Evolutionary conservation across 92 coral and sea anemone genomes (phyloP).

Genomic region (Desmophyllum pertusum): DNA sequence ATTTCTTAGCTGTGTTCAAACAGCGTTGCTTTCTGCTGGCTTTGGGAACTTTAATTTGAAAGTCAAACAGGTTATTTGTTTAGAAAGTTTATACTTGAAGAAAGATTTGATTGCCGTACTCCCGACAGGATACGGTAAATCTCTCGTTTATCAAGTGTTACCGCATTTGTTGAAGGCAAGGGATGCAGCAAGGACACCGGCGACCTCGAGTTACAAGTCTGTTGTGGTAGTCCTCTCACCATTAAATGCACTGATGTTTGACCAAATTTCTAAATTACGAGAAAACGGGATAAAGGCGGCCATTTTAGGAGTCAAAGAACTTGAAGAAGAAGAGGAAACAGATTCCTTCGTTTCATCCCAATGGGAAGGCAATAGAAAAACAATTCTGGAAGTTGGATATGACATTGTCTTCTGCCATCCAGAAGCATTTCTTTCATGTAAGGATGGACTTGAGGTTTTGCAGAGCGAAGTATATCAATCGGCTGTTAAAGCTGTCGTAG

Average conservation of each 20-base stretch:
- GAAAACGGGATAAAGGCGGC: constrained; percentile 29
- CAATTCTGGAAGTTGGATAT: constrained; percentile 16
- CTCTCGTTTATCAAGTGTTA: not conserved
- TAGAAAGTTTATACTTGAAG: not conserved
- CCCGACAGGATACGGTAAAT: not conserved
- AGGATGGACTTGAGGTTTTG: constrained; percentile 30
- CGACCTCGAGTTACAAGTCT: not conserved
- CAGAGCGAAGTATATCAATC: constrained; percentile 17
- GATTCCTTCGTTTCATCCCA: constrained; percentile 5
- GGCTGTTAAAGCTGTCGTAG: constrained; percentile 34
- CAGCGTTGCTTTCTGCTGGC: not conserved
- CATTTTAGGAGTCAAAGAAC: constrained; percentile 7
- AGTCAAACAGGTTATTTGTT: not conserved
- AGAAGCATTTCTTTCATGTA: constrained; percentile 23
- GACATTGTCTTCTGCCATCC: constrained; percentile 40
- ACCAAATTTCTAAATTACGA: constrained; percentile 39
- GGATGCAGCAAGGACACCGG: constrained; percentile 3
- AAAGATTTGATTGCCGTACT: not conserved
- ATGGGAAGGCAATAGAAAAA: constrained; percentile 14
- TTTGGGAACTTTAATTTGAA: not conserved
- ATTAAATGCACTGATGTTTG: constrained; percentile 41
- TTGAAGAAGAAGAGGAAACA: constrained; percentile 7
- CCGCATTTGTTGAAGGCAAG: no score
- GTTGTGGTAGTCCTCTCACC: constrained; percentile 46
- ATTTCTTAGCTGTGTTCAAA: not conserved